Evolutionary conservation across 53 echinoderm and acorn worm genomes (phyloP), one percentile per base, ranked within the genome.

Genomic region (Astropecten irregularis): DNA sequence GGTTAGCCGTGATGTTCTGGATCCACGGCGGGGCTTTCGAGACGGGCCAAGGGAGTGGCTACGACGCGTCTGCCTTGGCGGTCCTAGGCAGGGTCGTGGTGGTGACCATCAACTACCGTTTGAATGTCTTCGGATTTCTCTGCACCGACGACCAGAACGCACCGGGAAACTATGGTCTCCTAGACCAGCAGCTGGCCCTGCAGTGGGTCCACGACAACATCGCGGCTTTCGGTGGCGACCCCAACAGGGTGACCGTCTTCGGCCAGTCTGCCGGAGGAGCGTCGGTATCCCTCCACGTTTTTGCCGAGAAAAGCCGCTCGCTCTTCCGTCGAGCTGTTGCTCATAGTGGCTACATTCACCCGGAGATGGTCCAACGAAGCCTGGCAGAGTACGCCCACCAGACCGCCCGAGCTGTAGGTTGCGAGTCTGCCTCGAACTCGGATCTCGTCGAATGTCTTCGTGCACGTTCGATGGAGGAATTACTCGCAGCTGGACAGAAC

Each of bases 1-100:
- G 84, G 30, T 69, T 92, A 5, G 59, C 94, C 15, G 99, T 99
- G n/a, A 92, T 99, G 99, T 87, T 99, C 11, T 99, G 99, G 99
- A 99, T 99, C 22, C 92, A 93, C 46, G 94, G 99, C 8, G 99
- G 99, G 14, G 76, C 85, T 10, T 99, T 92, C 59, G 88, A 85
- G 59, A 88, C 89, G 3, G 99, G 99, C 14, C 87, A 81, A 35
- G 88, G 90, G 0, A 88, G 90, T 13, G 95, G 92, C 13, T 99
- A 99, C 70, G 92, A 99, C 55, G 92, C 95, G 8, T 88, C 88
- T 36, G 87, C 90, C 31, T 77, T 99, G 31, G 84, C 92, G n/a
- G 85, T 94, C 16, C 73, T 66, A 26, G 92, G 95, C 46, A 64
- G 85, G 40, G 90, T 99, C 26, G 76, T 99, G 3, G 91, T 99